Conservation (phyloP, 2,113 vertebrate species). For the Fulmarus glacialis region DNA sequence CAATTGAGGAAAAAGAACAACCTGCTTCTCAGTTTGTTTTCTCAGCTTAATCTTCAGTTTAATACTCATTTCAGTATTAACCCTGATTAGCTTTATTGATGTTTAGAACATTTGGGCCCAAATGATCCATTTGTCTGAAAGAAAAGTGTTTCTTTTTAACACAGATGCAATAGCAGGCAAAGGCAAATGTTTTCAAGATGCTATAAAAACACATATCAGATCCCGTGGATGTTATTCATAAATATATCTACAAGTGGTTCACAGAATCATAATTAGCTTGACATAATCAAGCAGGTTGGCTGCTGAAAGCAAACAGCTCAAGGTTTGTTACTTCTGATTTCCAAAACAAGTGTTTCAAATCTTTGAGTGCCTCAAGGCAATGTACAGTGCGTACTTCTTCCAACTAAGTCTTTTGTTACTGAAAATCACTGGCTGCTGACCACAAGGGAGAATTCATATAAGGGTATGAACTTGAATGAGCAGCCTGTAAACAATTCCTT, state of each 20-base stretch:
- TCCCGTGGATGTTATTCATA: background rate
- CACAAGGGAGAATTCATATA: background rate
- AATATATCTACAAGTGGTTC: background rate
- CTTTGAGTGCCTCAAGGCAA: background rate
- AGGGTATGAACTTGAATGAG: background rate
- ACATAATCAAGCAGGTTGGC: background rate
- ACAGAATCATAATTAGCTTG: background rate
- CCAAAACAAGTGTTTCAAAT: background rate
- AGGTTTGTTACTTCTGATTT: background rate
- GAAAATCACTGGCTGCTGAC: background rate
- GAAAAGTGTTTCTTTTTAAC: background rate
- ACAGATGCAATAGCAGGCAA: background rate
- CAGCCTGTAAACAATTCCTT: background rate
- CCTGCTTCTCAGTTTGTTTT: slow-evolving; percentile 64
- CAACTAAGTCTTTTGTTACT: background rate
- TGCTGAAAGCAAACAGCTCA: background rate
- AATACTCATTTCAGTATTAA: slow-evolving; percentile 63
- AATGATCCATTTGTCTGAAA: background rate
- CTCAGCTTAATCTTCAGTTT: slow-evolving; percentile 69
- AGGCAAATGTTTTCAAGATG: background rate
- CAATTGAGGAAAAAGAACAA: slow-evolving; percentile 60
- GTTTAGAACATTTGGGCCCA: slow-evolving; percentile 15
- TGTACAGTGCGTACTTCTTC: background rate
- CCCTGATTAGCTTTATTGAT: slow-evolving; percentile 65
- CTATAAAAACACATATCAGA: background rate